Evolutionary conservation across 2,113 vertebrate species (phyloP).

Genomic region (Tetraodon nigroviridis): DNA sequence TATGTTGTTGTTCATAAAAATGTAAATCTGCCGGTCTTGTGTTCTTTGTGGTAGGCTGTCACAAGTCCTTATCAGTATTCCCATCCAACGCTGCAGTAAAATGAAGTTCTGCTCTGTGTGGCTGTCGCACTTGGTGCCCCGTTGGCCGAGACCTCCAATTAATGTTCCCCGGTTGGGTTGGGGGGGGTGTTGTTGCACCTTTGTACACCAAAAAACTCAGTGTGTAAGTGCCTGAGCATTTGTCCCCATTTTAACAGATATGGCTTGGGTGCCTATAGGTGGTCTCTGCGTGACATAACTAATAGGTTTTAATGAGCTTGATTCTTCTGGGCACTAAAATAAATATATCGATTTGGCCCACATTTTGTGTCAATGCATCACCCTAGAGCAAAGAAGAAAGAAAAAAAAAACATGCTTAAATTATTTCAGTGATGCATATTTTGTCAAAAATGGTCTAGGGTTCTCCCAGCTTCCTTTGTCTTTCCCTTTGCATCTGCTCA

Average conservation of each 20-base stretch:
- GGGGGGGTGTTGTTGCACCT: slow-evolving; percentile 30
- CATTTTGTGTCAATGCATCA: slow-evolving; percentile 22
- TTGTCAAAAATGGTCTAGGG: slow-evolving; percentile 36
- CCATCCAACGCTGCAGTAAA: slow-evolving; percentile 22
- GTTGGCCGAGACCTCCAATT: slow-evolving; percentile 44
- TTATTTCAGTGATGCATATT: slow-evolving; percentile 44
- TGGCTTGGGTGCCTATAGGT: slow-evolving; percentile 33
- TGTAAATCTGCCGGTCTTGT: not conserved
- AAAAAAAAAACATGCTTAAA: slow-evolving; percentile 31
- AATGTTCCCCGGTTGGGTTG: slow-evolving; percentile 49
- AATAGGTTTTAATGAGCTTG: slow-evolving; percentile 42
- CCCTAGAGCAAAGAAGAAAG: slow-evolving; percentile 38
- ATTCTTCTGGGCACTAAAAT: slow-evolving; percentile 30
- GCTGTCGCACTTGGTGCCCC: slow-evolving; percentile 51
- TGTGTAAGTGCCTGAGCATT: slow-evolving; percentile 28
- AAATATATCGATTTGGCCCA: slow-evolving; percentile 36
- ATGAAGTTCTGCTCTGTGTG: slow-evolving; percentile 48
- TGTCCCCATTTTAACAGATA: slow-evolving; percentile 22
- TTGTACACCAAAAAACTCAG: slow-evolving; percentile 26
- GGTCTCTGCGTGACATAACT: slow-evolving; percentile 23
- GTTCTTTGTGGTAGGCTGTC: slow-evolving; percentile 12
- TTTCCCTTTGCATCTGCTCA: slow-evolving; percentile 30
- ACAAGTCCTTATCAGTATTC: slow-evolving; percentile 47
- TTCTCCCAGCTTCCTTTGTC: slow-evolving; percentile 27
- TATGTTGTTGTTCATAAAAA: not conserved